Percentiles rank a stretch among this genome's conserved stretches.
Conservation (phyloP, 1,140 invertebrate species). For the Apis florea region DNA sequence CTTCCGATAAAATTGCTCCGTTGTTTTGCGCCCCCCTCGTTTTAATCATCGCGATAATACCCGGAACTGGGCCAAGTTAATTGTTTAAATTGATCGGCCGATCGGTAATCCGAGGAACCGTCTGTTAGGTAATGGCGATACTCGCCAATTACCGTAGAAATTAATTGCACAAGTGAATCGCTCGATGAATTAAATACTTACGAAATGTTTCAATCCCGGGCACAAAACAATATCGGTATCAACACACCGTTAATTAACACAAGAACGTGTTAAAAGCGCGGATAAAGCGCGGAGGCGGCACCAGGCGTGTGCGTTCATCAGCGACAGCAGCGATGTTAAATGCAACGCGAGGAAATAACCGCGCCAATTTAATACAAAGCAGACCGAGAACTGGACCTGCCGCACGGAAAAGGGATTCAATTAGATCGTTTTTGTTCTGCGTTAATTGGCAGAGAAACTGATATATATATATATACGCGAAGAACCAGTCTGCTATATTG, state of each 20-base stretch:
- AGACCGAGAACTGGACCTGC: neutral
- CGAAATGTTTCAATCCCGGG: neutral
- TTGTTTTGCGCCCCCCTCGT: too few relatives aligned
- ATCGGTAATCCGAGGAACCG: constrained; percentile 2
- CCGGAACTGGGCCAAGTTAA: neutral
- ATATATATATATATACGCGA: neutral
- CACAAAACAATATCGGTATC: neutral
- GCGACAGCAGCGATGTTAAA: constrained; percentile 3
- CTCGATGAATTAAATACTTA: constrained; percentile 10
- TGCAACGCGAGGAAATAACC: constrained; percentile 11
- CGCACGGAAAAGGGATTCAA: constrained; percentile 11
- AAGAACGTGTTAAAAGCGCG: neutral
- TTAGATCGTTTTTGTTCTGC: constrained; percentile 41
- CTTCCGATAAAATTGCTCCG: too few relatives aligned
- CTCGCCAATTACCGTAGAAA: neutral
- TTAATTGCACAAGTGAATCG: constrained; percentile 26
- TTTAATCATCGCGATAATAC: neutral
- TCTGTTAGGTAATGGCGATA: too few relatives aligned
- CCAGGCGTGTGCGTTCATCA: neutral
- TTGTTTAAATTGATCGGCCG: constrained; percentile 14
- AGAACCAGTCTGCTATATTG: neutral
- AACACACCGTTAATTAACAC: constrained; percentile 15
- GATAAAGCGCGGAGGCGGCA: neutral
- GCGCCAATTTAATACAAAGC: neutral
- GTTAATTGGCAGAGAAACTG: constrained; percentile 39